Evolutionary conservation across 2,888 invertebrate species (phyloP).

Genomic region (Alloscopus bannaensis): DNA sequence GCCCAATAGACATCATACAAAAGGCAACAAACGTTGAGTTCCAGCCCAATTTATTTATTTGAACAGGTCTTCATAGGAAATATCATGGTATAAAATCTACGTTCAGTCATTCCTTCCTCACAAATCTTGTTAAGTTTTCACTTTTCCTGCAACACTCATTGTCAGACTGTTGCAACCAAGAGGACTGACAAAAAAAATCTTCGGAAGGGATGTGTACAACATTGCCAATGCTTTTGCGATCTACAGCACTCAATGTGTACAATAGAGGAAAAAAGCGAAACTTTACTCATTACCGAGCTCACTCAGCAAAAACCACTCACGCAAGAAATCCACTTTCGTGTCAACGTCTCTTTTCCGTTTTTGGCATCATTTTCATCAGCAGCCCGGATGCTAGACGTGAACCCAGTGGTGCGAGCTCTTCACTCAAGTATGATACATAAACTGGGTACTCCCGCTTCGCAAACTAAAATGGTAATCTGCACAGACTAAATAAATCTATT

Average conservation of each 20-base stretch:
- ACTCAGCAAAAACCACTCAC: slow-evolving; percentile 2
- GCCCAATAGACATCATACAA: slow-evolving; percentile 46
- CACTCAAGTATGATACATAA: too few relatives aligned
- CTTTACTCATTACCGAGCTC: not conserved
- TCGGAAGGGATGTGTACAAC: not conserved
- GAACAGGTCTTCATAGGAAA: slow-evolving; percentile 39
- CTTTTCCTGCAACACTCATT: not conserved
- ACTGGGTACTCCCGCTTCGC: too few relatives aligned
- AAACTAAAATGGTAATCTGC: too few relatives aligned
- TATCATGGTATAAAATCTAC: slow-evolving; percentile 31
- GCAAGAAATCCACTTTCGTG: too few relatives aligned
- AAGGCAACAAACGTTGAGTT: slow-evolving; percentile 43
- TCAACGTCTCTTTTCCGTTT: too few relatives aligned
- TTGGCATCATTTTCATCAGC: too few relatives aligned
- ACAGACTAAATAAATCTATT: too few relatives aligned
- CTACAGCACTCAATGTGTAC: not conserved
- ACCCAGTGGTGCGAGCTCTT: too few relatives aligned
- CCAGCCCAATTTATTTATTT: slow-evolving; percentile 53
- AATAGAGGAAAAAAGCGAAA: not conserved
- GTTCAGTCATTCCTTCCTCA: not conserved
- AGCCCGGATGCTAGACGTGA: too few relatives aligned
- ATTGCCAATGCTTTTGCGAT: not conserved
- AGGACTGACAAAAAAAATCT: not conserved
- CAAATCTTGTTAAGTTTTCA: not conserved
- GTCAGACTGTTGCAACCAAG: not conserved